Base-by-base conservation (phyloP, 1,140 invertebrate species). In the Cotesia vestalis region DNA sequence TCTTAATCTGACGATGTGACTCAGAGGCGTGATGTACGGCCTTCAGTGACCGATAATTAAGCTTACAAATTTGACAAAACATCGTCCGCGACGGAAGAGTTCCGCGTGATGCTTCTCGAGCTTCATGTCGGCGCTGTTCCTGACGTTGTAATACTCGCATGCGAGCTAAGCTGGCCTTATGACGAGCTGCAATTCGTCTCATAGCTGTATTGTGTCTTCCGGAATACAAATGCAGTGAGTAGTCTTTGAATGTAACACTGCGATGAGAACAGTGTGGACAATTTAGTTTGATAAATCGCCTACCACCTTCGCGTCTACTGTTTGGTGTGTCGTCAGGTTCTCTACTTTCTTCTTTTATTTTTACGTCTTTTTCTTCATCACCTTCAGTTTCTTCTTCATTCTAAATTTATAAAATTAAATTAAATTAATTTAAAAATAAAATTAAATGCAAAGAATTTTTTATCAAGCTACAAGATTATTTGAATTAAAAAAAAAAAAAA, bases 21-120 rank as follows among this genome's bases (percentile, higher is more conserved):
- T 93, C 90, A 6, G 92, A 94, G 46, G 89, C 84, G 77, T 93
- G 91, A 87, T 95, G 94, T 55, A 92, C 90, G 63, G 90, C 89
- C 78, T 93, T 92, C 9, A 91, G 88, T 76, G 93, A 93, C 75
- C 91, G 91, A 84, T 94, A 94, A 82, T 94, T 94, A 72, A 95
- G 87, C 73, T 94, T 93, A 83, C 94, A 94, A 67, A 94, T 89
- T 12, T 90, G 89, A 83, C 94, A 94, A 81, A 92, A 94, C 63
- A 90, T 89, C 20, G 91, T 91, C 52, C 89, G 87, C 52, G 88
- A 84, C 3, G 89, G 88, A 35, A 93, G 84, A 11, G 89, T 89
- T 75, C 91, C 90, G n/a, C 89, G 88, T n/a, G 89, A 89, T 60
- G 90, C 91, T 68, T 91, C 89, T n/a, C 88, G 86, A 76, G 91